Evolutionary conservation across 2,888 invertebrate genomes (phyloP).

Genomic region (Graphium colonna): DNA sequence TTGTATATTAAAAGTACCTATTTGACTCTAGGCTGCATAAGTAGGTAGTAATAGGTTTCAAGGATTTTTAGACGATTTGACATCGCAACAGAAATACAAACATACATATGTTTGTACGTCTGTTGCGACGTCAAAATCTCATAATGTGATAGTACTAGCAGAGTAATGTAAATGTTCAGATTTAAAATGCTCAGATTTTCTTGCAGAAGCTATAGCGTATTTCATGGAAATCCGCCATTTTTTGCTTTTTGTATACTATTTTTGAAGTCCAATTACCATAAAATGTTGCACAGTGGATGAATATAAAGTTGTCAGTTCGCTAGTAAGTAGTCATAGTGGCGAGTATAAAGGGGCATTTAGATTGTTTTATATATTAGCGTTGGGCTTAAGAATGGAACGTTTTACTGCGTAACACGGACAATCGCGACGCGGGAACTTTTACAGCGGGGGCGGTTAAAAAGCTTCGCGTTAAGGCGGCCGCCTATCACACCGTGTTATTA

Average conservation of each 20-base stretch:
- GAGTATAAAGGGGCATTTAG: conserved; percentile 49
- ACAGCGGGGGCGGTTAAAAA: conserved; percentile 73
- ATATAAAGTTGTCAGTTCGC: conserved; percentile 22
- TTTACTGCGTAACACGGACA: conserved; percentile 78
- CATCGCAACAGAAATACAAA: too few relatives aligned
- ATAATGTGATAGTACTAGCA: too few relatives aligned
- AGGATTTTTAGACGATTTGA: too few relatives aligned
- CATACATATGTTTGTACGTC: too few relatives aligned
- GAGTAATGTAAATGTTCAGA: too few relatives aligned
- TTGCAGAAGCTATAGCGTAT: too few relatives aligned
- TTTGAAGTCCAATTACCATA: not conserved
- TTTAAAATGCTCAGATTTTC: too few relatives aligned
- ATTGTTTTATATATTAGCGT: conserved; percentile 63
- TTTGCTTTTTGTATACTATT: not conserved
- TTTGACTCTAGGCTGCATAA: too few relatives aligned
- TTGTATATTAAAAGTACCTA: too few relatives aligned
- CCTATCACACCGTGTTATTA: conserved; percentile 41
- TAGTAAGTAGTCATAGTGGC: conserved; percentile 19
- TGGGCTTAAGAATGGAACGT: conserved; percentile 58
- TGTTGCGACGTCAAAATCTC: too few relatives aligned
- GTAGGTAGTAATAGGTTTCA: too few relatives aligned
- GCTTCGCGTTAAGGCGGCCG: conserved; percentile 56
- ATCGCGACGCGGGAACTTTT: conserved; percentile 67
- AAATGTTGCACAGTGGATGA: not conserved
- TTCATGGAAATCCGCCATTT: too few relatives aligned